Evolutionary conservation across 2,113 vertebrate species (phyloP), one percentile per base, ranked within the genome.

Genomic region (Pseudolaguvia tuberculata): DNA sequence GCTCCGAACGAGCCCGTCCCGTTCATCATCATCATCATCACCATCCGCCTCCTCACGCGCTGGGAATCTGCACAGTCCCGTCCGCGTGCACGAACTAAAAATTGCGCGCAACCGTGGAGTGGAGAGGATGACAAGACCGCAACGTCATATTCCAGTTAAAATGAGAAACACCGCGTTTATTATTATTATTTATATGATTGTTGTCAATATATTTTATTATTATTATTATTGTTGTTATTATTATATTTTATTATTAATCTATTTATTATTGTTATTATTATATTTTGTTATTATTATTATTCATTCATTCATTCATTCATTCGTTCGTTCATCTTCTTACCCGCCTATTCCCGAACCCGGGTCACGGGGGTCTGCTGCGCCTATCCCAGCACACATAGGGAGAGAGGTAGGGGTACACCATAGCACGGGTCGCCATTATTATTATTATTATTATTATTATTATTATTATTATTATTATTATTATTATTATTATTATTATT

Each of bases 1-100:
- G 93, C 93, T 82, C 93, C 92, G 20, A 93, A 94, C 52, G 93
- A 93, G 57, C 84, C 76, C 50, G 86, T 84, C 77, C 91, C 92
- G 82, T 93, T 91, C 92, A 93, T 93, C 76, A 78, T 79, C 70
- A 73, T 20, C 35, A 45, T 7, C 52, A 45, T 13, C 67, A 53
- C 8, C 52, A 25, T 18, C 69, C 4, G 56, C 52, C n/a, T 47
- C 52, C 20, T 56, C 45, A 11, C 45, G 21, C 63, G 45, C 42
- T 47, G n/a, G 14, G n/a, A 39, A 23, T 45, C 39, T 45, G 21
- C 21, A 17, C 62, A 47, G 39, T 42, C 23, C 63, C 42, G 45
- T 50, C 45, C 63, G 63, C 63, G 63, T 67, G 63, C 63, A 50
- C 63, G 23, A 67, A 1, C 42, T 14, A 48, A 14, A 48, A 14